These are phyloP conservation scores for Watsonalla binaria DNA, from an alignment of 2,888 invertebrate species.

Conservation along the genomic window DNA sequence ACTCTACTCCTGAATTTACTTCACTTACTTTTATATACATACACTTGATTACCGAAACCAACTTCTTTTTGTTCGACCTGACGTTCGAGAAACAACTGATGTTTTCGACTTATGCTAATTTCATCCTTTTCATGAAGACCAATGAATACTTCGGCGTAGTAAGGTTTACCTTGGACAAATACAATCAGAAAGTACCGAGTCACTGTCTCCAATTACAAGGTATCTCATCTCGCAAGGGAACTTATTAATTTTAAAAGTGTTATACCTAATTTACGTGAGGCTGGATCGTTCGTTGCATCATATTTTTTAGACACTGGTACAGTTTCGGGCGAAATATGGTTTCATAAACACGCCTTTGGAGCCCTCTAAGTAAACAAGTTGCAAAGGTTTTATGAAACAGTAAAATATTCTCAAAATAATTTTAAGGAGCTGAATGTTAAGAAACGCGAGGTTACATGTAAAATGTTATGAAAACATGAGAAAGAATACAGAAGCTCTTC, in stretches of 20 bases:
- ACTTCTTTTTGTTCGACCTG: not conserved
- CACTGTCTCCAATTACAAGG: not conserved
- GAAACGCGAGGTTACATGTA: not conserved
- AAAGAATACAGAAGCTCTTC: not conserved
- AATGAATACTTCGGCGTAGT: not conserved
- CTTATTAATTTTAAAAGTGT: no score
- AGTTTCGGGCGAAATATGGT: no score
- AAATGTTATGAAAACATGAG: not conserved
- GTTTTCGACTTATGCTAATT: constrained; percentile 1
- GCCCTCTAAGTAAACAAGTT: no score
- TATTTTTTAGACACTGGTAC: no score
- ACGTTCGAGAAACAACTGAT: not conserved
- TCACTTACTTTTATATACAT: constrained; percentile 24
- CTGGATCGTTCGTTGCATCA: no score
- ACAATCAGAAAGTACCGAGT: not conserved
- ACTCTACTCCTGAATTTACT: constrained; percentile 11
- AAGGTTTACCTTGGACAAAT: not conserved
- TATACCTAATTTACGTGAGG: no score
- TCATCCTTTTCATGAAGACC: not conserved
- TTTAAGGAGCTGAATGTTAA: not conserved
- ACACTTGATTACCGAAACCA: constrained; percentile 7
- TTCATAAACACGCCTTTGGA: no score
- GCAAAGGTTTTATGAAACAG: no score
- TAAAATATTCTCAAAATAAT: not conserved
- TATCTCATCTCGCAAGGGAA: not conserved